Evolutionary conservation across 2,888 invertebrate species (phyloP).

Genomic region (Eumerus sabulonum): DNA sequence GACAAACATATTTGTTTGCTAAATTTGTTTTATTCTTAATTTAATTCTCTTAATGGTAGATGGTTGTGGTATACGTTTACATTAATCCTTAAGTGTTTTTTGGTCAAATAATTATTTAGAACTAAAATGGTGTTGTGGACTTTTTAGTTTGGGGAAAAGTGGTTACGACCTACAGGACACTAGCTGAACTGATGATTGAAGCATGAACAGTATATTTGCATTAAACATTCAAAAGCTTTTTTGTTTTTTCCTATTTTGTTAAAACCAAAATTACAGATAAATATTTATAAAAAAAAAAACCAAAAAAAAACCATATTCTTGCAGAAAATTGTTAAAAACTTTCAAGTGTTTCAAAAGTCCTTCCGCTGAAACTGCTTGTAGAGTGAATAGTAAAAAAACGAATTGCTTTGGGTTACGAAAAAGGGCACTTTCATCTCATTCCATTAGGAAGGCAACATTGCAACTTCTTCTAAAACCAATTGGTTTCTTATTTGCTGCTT

Average conservation of each 20-base stretch:
- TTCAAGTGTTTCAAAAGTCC: conserved; percentile 64
- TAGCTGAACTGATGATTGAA: neutral
- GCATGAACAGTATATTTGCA: conserved; percentile 49
- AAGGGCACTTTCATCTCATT: conserved; percentile 73
- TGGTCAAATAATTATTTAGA: too few relatives aligned
- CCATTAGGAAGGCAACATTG: conserved; percentile 88
- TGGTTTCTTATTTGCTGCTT: conserved; percentile 88
- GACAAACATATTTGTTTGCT: conserved; percentile 53
- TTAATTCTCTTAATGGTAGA: conserved; percentile 23
- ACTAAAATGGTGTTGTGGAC: too few relatives aligned
- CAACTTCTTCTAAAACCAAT: conserved; percentile 87
- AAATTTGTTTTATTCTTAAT: conserved; percentile 20
- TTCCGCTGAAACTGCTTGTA: conserved; percentile 63
- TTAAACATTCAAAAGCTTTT: conserved; percentile 67
- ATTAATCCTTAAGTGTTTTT: neutral
- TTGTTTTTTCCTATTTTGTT: too few relatives aligned
- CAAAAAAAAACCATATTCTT: conserved; percentile 37
- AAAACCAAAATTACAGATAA: too few relatives aligned
- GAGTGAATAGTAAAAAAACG: conserved; percentile 69
- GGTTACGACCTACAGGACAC: too few relatives aligned
- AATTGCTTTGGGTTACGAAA: conserved; percentile 71
- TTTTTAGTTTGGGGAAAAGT: too few relatives aligned
- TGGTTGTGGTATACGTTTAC: conserved; percentile 24
- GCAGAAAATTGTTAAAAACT: conserved; percentile 61
- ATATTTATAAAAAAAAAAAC: conserved; percentile 11